phyloP scores from a whole-genome alignment of 1,140 invertebrate genomes.

The Drosophila kanapiae region DNA sequence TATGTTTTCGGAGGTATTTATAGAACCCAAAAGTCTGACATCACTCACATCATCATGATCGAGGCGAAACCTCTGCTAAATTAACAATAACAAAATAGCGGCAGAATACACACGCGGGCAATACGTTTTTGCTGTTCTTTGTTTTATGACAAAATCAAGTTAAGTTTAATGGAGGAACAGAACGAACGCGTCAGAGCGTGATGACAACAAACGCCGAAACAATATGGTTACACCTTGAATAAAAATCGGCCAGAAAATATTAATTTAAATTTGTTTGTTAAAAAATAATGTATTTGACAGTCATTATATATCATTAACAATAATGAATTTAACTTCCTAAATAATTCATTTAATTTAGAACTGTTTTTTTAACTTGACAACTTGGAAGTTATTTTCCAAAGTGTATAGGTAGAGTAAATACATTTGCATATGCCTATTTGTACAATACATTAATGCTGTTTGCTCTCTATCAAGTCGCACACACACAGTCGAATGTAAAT shows the following conservation, averaged over 20 bases:
- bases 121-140: conserved; percentile 35
- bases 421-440: conserved; percentile 76
- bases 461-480: conserved; percentile 60
- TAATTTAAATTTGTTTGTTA: too few relatives aligned
- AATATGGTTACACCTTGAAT: conserved; percentile 1
- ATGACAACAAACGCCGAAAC: conserved; percentile 22
- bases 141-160: conserved; percentile 67
- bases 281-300: too few relatives aligned
- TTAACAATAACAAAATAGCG: conserved; percentile 46
- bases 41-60: conserved; percentile 43
- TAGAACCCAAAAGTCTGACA: conserved; percentile 76
- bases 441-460: conserved; percentile 65
- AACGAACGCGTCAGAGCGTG: conserved; percentile 54
- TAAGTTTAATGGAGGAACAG: conserved; percentile 58
- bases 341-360: too few relatives aligned
- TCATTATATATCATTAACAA: too few relatives aligned
- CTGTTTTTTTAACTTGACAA: background rate
- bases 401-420: conserved; percentile 31
- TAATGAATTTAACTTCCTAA: too few relatives aligned
- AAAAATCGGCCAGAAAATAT: background rate
- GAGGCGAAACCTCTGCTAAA: conserved; percentile 65
- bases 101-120: conserved; percentile 12
- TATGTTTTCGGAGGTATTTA: conserved; percentile 57
- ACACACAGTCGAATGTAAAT: conserved; percentile 52
- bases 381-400: background rate